These are phyloP conservation scores for Orussus abietinus DNA, from an alignment of 1,140 invertebrate species.

Conservation along the genomic window DNA sequence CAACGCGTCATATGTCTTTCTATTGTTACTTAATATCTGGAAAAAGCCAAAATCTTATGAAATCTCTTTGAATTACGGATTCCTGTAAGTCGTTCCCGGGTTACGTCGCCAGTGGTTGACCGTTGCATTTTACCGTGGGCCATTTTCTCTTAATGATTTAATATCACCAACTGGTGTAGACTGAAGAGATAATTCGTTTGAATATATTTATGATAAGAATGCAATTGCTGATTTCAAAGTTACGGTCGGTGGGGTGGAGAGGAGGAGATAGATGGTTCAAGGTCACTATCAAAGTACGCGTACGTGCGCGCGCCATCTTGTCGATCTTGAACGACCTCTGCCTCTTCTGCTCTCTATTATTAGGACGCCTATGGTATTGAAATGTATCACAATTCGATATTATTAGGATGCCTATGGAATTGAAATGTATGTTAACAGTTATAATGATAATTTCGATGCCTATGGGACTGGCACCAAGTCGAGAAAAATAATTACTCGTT, in stretches of 20 bases:
- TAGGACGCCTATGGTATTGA: background rate
- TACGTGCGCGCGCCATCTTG: background rate
- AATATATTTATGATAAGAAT: constrained; percentile 1
- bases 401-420: background rate
- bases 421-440: background rate
- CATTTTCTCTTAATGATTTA: too few relatives aligned
- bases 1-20: too few relatives aligned
- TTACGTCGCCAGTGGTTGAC: too few relatives aligned
- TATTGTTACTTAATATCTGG: too few relatives aligned
- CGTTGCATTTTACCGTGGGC: too few relatives aligned
- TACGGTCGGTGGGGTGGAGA: too few relatives aligned
- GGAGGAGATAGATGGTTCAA: too few relatives aligned
- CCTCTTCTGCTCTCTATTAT: too few relatives aligned
- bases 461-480: background rate
- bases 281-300: too few relatives aligned
- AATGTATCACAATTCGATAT: background rate
- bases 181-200: constrained; percentile 15
- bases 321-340: constrained; percentile 29
- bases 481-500: background rate
- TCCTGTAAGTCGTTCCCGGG: too few relatives aligned
- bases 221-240: constrained; percentile 15
- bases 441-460: background rate
- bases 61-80: too few relatives aligned
- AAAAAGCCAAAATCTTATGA: too few relatives aligned
- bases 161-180: constrained; percentile 11